Evolutionary conservation across 2,797 vertebrate species (phyloP).

Genomic region (Halcyon leucocephala): DNA sequence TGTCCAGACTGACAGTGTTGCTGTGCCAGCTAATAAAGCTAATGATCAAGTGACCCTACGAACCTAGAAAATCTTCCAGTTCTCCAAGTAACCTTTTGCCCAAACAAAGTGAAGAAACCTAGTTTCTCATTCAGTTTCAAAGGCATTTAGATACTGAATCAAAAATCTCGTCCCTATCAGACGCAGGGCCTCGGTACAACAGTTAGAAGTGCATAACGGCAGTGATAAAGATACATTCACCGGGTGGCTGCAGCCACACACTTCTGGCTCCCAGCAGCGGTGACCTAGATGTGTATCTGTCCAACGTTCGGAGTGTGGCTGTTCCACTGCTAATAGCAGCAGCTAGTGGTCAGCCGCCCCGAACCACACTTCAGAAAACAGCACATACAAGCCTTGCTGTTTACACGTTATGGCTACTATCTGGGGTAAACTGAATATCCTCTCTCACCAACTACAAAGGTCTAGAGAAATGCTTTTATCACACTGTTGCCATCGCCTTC

Average conservation of each 20-base stretch:
- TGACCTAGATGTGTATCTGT: conserved; percentile 57
- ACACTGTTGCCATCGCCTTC: background rate
- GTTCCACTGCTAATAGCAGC: conserved; percentile 9
- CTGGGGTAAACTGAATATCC: conserved; percentile 46
- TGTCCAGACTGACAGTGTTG: background rate
- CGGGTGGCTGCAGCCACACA: background rate
- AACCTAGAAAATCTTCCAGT: background rate
- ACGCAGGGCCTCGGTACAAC: background rate
- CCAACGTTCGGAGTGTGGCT: conserved; percentile 4
- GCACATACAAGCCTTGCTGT: background rate
- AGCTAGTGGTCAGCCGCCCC: conserved; percentile 44
- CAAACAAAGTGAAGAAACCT: background rate
- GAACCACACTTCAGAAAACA: background rate
- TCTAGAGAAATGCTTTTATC: background rate
- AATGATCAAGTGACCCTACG: background rate
- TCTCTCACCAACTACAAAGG: conserved; percentile 53
- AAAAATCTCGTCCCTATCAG: background rate
- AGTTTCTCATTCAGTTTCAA: background rate
- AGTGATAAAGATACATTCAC: background rate
- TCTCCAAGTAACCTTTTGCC: background rate
- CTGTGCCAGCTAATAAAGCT: background rate
- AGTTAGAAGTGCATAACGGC: background rate
- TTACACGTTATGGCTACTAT: background rate
- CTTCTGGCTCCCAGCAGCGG: accelerated
- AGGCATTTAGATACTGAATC: background rate